Percentiles rank a stretch among this genome's conserved stretches.
Evolutionary conservation across 2,113 vertebrate species (phyloP).

Genomic region (Larimichthys crocea): DNA sequence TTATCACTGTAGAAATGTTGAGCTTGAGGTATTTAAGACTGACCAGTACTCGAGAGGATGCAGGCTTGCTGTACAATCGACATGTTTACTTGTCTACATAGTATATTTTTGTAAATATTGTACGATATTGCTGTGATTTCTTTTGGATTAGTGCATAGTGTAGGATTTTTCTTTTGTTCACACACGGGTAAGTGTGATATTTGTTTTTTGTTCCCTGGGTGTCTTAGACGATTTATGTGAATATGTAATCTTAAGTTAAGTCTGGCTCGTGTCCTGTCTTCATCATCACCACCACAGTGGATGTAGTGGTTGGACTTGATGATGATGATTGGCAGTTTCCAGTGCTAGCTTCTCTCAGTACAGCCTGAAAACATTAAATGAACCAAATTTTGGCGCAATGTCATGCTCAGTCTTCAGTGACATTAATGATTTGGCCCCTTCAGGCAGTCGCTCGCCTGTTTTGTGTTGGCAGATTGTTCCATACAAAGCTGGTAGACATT

Average conservation of each 20-base stretch:
- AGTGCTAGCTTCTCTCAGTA: neutral
- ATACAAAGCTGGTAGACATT: neutral
- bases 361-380: neutral
- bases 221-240: slow-evolving; percentile 27
- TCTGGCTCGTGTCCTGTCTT: slow-evolving; percentile 1
- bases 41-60: neutral
- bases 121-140: slow-evolving; percentile 60
- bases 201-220: slow-evolving; percentile 12
- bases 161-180: slow-evolving; percentile 46
- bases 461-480: slow-evolving; percentile 1
- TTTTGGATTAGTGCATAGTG: slow-evolving; percentile 40
- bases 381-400: neutral
- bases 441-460: neutral
- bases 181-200: slow-evolving; percentile 76
- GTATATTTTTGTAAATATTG: slow-evolving; percentile 75
- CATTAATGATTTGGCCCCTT: neutral
- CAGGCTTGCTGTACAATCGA: slow-evolving; percentile 40
- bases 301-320: neutral
- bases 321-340: slow-evolving; percentile 2
- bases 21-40: slow-evolving; percentile 31
- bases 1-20: slow-evolving; percentile 19
- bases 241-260: slow-evolving; percentile 25
- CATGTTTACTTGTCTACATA: slow-evolving; percentile 12
- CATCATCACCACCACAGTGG: neutral
- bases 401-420: neutral